Evolutionary conservation across 2,113 vertebrate genomes (phyloP).

Genomic region (Neolamprologus brichardi): DNA sequence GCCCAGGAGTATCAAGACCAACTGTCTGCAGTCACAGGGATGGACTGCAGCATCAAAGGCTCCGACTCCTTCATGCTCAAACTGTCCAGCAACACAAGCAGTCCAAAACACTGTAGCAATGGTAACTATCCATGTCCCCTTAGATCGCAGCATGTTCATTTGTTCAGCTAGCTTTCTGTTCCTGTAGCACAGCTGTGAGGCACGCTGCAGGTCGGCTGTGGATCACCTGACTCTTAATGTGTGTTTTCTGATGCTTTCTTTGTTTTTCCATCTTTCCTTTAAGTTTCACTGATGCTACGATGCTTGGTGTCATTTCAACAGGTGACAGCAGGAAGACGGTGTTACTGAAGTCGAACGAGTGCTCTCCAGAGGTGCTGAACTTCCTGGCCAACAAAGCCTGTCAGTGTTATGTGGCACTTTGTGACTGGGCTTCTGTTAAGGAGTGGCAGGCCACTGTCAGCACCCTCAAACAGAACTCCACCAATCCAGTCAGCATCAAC

Average conservation of each 20-base stretch:
- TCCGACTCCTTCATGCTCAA: constrained; percentile 83
- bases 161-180: background rate
- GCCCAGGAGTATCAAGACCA: constrained; percentile 93
- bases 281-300: background rate
- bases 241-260: background rate
- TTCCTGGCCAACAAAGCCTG: constrained; percentile 93
- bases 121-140: constrained; percentile 64
- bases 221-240: background rate
- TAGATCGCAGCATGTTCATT: fast-evolving
- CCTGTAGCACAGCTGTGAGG: background rate
- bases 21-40: constrained; percentile 86
- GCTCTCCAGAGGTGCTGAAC: constrained; percentile 88
- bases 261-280: background rate
- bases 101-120: constrained; percentile 88
- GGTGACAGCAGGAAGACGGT: constrained; percentile 90
- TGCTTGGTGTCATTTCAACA: constrained; percentile 26
- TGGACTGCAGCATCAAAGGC: constrained; percentile 86
- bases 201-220: background rate
- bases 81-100: constrained; percentile 79
- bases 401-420: constrained; percentile 90
- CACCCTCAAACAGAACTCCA: constrained; percentile 82
- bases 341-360: constrained; percentile 85
- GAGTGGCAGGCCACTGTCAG: constrained; percentile 89
- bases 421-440: constrained; percentile 90
- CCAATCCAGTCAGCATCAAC: constrained; percentile 75